Evolutionary conservation across 2,113 vertebrate genomes (phyloP).

Genomic region (Sinosuthora webbiana): DNA sequence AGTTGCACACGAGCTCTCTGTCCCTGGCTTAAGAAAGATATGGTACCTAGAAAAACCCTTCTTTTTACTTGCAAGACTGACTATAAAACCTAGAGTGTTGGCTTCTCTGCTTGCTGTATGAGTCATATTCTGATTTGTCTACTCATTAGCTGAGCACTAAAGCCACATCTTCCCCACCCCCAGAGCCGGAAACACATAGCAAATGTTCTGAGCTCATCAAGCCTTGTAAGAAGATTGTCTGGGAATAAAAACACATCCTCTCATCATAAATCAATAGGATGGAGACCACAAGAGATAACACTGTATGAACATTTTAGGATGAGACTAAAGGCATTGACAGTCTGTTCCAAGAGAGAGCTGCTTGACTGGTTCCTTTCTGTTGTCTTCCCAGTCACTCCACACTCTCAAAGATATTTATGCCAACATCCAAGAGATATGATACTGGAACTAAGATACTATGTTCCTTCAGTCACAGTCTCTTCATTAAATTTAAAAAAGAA

Average conservation of each 20-base stretch:
- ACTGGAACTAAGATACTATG: not conserved
- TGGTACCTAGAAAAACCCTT: not conserved
- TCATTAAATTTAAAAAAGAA: not conserved
- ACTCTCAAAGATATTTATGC: not conserved
- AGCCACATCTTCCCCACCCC: not conserved
- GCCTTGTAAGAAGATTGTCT: not conserved
- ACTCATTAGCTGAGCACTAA: not conserved
- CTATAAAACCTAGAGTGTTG: not conserved
- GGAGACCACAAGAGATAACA: not conserved
- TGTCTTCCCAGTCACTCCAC: not conserved
- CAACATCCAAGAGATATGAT: not conserved
- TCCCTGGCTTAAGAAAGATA: not conserved
- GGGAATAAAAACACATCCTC: not conserved
- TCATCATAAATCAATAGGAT: not conserved
- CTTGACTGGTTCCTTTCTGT: not conserved
- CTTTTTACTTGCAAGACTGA: not conserved
- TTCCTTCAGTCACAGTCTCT: not conserved
- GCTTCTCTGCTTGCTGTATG: not conserved
- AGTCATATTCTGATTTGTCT: not conserved
- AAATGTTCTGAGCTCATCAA: not conserved
- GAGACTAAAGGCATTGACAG: not conserved
- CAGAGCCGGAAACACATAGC: not conserved
- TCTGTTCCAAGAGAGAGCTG: not conserved
- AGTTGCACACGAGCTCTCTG: not conserved
- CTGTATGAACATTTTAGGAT: not conserved